phyloP scores from a whole-genome alignment of 2,113 vertebrate species.

The Cebidichthys violaceus region DNA sequence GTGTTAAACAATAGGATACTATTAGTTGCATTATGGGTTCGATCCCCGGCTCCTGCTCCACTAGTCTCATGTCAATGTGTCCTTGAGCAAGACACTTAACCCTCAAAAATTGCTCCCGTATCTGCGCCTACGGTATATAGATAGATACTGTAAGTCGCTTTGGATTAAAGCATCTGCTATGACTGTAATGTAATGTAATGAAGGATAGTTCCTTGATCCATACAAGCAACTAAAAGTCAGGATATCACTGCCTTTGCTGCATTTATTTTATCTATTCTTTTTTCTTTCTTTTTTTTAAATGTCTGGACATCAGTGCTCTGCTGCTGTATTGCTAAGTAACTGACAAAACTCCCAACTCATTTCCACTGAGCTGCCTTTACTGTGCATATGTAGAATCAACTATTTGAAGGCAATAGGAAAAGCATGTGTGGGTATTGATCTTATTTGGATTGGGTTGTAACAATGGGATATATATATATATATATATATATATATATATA shows the following conservation, averaged over 20 bases:
- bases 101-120: no score
- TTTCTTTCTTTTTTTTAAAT: neutral
- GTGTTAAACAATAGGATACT: neutral
- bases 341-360: neutral
- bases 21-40: neutral
- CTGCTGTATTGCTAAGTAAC: neutral
- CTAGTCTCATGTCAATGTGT: no score
- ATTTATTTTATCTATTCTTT: neutral
- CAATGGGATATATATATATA: slow-evolving; percentile 9
- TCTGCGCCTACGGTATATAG: no score
- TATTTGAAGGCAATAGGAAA: slow-evolving; percentile 29
- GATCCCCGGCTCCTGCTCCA: no score
- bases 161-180: no score
- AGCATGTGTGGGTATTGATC: slow-evolving; percentile 27
- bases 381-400: slow-evolving; percentile 1
- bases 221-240: neutral
- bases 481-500: slow-evolving; percentile 4
- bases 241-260: neutral
- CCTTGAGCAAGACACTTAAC: no score
- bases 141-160: no score
- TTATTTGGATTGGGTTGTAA: slow-evolving; percentile 4
- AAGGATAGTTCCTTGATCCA: neutral
- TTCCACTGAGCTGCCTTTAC: neutral
- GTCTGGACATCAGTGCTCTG: neutral
- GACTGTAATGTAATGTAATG: no score